Evolutionary conservation across 2,797 vertebrate species (phyloP).

Genomic region (Typhlichthys subterraneus): DNA sequence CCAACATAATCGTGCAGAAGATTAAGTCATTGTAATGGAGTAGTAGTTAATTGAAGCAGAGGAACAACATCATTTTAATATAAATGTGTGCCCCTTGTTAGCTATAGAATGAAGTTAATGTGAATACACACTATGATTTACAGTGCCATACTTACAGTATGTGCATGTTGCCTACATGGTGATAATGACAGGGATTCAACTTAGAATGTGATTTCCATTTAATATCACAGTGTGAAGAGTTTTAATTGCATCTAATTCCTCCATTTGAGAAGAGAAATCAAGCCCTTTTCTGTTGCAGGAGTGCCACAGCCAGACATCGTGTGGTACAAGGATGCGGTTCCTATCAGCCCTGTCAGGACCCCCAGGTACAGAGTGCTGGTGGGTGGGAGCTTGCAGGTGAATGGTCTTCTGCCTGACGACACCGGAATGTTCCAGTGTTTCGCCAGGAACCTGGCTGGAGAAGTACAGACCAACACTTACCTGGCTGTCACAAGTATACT

Average conservation of each 20-base stretch:
- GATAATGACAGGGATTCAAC: neutral
- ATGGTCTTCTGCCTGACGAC: conserved; percentile 90
- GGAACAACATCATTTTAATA: no score
- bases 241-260: neutral
- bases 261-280: neutral
- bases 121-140: neutral
- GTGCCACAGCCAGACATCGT: conserved; percentile 87
- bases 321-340: conserved; percentile 94
- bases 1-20: no score
- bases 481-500: conserved; percentile 91
- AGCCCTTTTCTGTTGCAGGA: conserved; percentile 69
- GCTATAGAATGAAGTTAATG: no score
- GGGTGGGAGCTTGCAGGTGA: conserved; percentile 92
- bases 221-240: neutral
- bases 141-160: neutral
- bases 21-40: no score
- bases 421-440: conserved; percentile 99
- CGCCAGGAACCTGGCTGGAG: conserved; percentile 88
- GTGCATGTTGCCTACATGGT: neutral
- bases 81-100: no score
- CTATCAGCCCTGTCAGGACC: conserved; percentile 84
- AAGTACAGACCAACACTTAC: conserved; percentile 96
- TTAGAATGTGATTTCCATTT: neutral
- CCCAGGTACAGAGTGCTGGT: conserved; percentile 86
- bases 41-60: no score